Evolutionary conservation across 1,140 invertebrate genomes (phyloP).

Genomic region (Streblospio benedicti): DNA sequence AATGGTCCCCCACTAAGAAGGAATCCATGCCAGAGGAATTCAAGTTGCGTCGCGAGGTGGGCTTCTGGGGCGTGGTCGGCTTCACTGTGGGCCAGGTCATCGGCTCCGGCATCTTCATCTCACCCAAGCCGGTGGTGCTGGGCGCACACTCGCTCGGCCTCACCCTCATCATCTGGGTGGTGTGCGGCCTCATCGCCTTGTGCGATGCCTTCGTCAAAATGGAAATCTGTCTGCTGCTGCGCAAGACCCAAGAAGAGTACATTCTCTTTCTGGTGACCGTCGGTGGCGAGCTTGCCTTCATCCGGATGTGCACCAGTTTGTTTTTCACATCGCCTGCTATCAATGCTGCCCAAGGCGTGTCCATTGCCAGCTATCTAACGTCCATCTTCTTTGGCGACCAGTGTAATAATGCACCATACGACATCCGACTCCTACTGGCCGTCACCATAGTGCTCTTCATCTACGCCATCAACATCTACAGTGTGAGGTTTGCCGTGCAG

Average conservation of each 20-base stretch:
- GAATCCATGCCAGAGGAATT: too few species aligned
- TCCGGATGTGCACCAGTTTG: too few species aligned
- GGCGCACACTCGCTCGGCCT: slow-evolving; percentile 69
- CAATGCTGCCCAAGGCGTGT: too few species aligned
- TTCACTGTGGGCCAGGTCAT: slow-evolving; percentile 23
- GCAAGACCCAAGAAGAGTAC: slow-evolving; percentile 21
- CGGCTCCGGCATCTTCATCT: slow-evolving; percentile 83
- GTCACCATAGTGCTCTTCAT: too few species aligned
- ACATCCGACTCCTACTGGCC: too few species aligned
- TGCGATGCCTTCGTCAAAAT: slow-evolving; percentile 41
- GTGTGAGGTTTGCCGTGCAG: slow-evolving; percentile 74
- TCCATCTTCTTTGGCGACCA: too few species aligned
- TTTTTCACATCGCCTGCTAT: too few species aligned
- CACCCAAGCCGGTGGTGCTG: slow-evolving; percentile 73
- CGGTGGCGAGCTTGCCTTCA: too few species aligned
- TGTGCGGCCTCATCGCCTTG: slow-evolving; percentile 67
- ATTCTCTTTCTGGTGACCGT: too few species aligned
- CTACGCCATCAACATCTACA: slow-evolving; percentile 47
- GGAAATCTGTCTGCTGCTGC: slow-evolving; percentile 20
- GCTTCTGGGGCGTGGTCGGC: slow-evolving; percentile 14
- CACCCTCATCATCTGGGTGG: slow-evolving; percentile 67
- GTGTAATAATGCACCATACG: too few species aligned
- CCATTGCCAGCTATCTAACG: too few species aligned
- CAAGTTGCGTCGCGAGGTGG: slow-evolving; percentile 16
- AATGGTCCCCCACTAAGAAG: too few species aligned